Evolutionary conservation across 2,113 vertebrate species (phyloP), one percentile per base, ranked within the genome.

Genomic region (Pelecanus crispus): DNA sequence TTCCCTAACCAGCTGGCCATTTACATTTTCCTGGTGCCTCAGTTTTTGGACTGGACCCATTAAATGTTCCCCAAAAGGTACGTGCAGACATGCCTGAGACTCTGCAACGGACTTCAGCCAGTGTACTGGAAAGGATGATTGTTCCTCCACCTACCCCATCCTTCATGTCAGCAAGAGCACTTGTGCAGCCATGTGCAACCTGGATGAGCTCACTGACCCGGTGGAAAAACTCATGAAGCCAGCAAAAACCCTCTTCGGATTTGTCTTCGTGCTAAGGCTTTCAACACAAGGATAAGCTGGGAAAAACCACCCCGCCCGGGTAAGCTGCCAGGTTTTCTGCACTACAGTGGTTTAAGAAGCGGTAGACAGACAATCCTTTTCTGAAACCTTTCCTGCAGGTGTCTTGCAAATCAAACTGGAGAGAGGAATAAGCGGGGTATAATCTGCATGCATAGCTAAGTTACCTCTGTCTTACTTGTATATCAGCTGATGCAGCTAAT

Each of bases 11-110:
- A 89, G 86, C 68, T 68, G 68, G 45, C 55, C 65, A 36, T 16
- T 67, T 59, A 38, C 0, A 2, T 67, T 74, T 81, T 81, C 83
- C 68, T 42, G 13, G 65, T 71, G 81, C 81, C 70, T 85, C 70
- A 25, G 13, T 44, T 81, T 79, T 81, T 8, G 34, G 44, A 26
- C 56, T n/a, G 78, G 52, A 52, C 52, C 29, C 2, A 0, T 44
- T 72, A 45, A 67, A 29, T 26, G 26, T 56, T 91, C 81, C 88
- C 66, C 56, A 65, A 31, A 80, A 87, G 70, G 24, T 34, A 79
- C 0, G 2, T n/a, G 81, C 38, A 81, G 81, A 34, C 0, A 0
- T 38, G 29, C 67, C 63, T 56, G 42, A 32, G 81, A 38, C 72
- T 81, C 49, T 50, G 32, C 42, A 15, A 11, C 8, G 40, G 61